phyloP scores from a whole-genome alignment of 2,888 invertebrate species.

The Neocrepidodera transversa region DNA sequence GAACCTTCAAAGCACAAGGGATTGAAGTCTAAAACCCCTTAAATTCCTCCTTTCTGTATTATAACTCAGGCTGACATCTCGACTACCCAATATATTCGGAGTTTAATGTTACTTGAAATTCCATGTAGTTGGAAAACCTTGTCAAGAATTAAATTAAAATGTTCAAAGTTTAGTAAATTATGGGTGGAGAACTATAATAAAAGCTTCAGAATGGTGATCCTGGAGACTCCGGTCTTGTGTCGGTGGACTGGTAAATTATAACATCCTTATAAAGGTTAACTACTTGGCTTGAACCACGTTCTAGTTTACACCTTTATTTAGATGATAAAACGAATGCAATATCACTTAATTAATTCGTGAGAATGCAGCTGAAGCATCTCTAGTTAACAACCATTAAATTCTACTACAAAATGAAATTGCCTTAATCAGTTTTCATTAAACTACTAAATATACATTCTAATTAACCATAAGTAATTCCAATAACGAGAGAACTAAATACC shows the following conservation, averaged over 20 bases:
- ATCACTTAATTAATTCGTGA: conserved; percentile 12
- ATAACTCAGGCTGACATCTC: conserved; percentile 28
- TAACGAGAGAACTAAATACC: no score
- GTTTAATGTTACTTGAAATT: conserved; percentile 40
- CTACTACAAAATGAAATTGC: background rate
- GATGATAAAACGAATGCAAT: conserved; percentile 15
- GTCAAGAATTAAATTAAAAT: conserved; percentile 43
- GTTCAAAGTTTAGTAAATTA: conserved; percentile 41
- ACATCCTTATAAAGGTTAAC: conserved; percentile 26
- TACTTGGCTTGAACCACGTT: conserved; percentile 1
- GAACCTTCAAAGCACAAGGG: conserved; percentile 23
- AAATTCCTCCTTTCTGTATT: conserved; percentile 25
- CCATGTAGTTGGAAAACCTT: conserved; percentile 37
- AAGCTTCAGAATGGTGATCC: conserved; percentile 36
- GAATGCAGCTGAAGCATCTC: background rate
- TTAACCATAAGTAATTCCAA: no score
- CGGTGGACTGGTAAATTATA: conserved; percentile 35
- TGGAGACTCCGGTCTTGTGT: conserved; percentile 28
- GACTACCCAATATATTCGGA: conserved; percentile 36
- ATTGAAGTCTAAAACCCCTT: conserved; percentile 27
- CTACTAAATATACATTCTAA: no score
- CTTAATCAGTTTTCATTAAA: no score
- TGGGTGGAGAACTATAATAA: conserved; percentile 38
- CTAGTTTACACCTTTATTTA: conserved; percentile 25
- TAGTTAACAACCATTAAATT: background rate